Base-by-base conservation (phyloP, 2,888 invertebrate genomes). In the Sturmia bella region DNA sequence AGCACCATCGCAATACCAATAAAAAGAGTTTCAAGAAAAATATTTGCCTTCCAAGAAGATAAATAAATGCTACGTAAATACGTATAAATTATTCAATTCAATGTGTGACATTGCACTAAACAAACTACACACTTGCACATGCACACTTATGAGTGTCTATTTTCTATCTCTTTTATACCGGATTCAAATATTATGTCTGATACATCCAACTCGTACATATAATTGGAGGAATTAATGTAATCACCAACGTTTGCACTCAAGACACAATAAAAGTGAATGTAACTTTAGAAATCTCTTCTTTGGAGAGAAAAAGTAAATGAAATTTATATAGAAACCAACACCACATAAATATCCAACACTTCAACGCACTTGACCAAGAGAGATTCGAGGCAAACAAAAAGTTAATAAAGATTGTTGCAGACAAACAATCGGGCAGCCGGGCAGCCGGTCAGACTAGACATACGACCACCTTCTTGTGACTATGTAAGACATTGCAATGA, bases 201-300 rank as follows among this genome's bases (percentile, higher is more conserved):
- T 24, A 48, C 4, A 32, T 32, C 9, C 32, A 32, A 32, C 32
- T 32, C 70, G 59, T 69, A 70, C 70, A 48, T 63, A 68, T 43
- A 1, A 15, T 1, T 5, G n/a, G 9, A 32, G 32, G 21, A 37
- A 70, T 21, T 15, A 48, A 50, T 72, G 27, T 54, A 41, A 56
- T 61, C 37, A 48, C 41, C 41, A 24, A 27, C 73, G 21, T 63
- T 57, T 21, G 27, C 19, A 52, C 39, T 54, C 24, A 3, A 54
- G 57, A 6, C 12, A 12, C 43, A 52, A 54, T 6, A 52, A 82
- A 74, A 78, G 73, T 82, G 45, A 82, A 82, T 59, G 64, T 54
- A 74, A 41, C 24, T 41, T 45, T 19, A 73, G 37, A 68, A 61
- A 68, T 27, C 15, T 52, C 9, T 39, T 24, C 69, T 45, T 37